Evolutionary conservation across 2,797 vertebrate genomes (phyloP).

Genomic region (Strix occidentalis): DNA sequence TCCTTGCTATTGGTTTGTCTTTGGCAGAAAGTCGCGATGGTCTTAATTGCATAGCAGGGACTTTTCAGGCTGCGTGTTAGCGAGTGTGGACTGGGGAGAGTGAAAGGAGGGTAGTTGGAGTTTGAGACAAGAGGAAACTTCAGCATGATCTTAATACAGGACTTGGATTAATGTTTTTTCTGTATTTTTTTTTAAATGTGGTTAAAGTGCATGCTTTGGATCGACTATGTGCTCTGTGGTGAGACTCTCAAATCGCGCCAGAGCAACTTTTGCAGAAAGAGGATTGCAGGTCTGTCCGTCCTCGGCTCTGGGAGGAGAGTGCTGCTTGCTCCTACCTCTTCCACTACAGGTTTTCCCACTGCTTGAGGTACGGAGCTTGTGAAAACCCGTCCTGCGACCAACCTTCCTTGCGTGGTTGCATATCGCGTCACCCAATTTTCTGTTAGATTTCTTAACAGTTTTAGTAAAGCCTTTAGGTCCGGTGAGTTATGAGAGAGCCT

Average conservation of each 20-base stretch:
- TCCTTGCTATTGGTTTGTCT: slow-evolving; percentile 33
- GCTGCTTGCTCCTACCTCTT: not conserved
- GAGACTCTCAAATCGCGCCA: not conserved
- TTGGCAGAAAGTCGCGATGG: not conserved
- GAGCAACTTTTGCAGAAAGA: not conserved
- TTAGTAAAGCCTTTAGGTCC: not conserved
- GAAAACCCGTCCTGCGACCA: not conserved
- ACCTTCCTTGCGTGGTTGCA: not conserved
- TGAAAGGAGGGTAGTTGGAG: not conserved
- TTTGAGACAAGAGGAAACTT: not conserved
- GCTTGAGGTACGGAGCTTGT: not conserved
- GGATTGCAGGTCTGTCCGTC: not conserved
- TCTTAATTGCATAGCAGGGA: not conserved
- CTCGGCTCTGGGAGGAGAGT: not conserved
- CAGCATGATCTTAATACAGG: not conserved
- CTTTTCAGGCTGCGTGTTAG: not conserved
- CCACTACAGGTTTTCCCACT: not conserved
- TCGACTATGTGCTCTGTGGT: not conserved
- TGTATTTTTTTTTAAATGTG: not conserved
- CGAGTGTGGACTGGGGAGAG: not conserved
- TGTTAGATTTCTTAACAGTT: not conserved
- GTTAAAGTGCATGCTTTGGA: not conserved
- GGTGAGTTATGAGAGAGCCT: not conserved
- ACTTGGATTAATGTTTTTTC: not conserved
- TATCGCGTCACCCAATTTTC: not conserved